phyloP scores from a whole-genome alignment of 2,113 vertebrate species.

The Sarotherodon lohbergeri region DNA sequence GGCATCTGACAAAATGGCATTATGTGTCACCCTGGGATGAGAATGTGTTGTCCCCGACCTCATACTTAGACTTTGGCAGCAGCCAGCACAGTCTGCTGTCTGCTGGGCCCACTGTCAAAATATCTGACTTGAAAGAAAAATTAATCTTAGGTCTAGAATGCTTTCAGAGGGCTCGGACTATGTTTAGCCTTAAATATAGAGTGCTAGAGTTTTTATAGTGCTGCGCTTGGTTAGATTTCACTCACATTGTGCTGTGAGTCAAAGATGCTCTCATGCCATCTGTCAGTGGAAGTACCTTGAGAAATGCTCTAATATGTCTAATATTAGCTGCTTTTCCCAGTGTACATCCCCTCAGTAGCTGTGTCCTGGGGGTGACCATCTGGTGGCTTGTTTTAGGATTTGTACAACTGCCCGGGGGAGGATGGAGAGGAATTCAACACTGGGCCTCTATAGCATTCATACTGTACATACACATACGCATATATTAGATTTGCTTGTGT shows the following conservation, averaged over 20 bases:
- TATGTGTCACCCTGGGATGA: neutral
- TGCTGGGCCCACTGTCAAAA: neutral
- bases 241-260: conserved; percentile 32
- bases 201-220: neutral
- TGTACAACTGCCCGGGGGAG: neutral
- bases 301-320: conserved; percentile 60
- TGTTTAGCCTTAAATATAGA: neutral
- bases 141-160: neutral
- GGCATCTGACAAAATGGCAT: neutral
- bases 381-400: conserved; percentile 47
- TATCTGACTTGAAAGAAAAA: neutral
- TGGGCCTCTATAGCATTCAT: neutral
- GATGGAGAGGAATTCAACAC: neutral
- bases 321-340: conserved; percentile 55
- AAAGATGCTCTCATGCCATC: conserved; percentile 51
- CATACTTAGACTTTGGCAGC: neutral
- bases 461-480: neutral
- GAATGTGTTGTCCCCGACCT: neutral
- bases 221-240: neutral
- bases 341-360: conserved; percentile 46
- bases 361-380: conserved; percentile 66
- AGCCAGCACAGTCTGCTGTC: neutral
- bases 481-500: neutral
- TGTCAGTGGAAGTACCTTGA: conserved; percentile 53
- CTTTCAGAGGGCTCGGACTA: neutral